Evolutionary conservation across 2,888 invertebrate species (phyloP), one percentile per base, ranked within the genome.

Genomic region (Brenthis ino): DNA sequence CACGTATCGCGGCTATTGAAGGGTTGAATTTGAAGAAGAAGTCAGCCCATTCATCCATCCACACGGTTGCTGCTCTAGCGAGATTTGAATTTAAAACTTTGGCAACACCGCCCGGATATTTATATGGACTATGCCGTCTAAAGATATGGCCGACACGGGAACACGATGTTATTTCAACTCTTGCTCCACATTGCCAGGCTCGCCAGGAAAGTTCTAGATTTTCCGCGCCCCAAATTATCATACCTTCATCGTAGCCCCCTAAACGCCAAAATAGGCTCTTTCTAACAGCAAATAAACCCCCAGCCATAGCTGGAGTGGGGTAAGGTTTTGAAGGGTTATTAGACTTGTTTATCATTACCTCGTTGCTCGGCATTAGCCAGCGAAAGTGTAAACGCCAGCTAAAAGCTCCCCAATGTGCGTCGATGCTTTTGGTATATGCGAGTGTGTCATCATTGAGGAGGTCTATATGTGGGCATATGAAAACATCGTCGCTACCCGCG

Each of bases 21-120:
- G 94, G 95, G 81, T 97, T 98, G 77, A 97, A 96, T 82, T 96
- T 97, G 84, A 98, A 97, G 81, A 96, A 97, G 86, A 98, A 98
- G 72, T 97, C 96, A 13, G 97, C 96, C 97, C 99, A 99, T 67
- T 99, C 97, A 82, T 99, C 99, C 97, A 99, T 97, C 99, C 99
- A 99, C 0, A 99, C 99, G 2, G 97, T 94, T 0, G 99, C 99
- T 0, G 98, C 98, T 69, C 99, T 93, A 0, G 98, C 98, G 50
- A 99, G 93, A 90, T 99, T 99, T 0, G 96, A 94, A 76, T 97
- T 96, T 1, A 99, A 93, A n/a, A 98, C 96, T 76, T 97, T 96
- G 0, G 95, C 94, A 6, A 98, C 96, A 0, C 98, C 99, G 0
- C 99, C 99, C 0, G 97, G 97, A 88, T 99, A 99, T 1, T 97